These are phyloP conservation scores for Spodoptera litura DNA, from an alignment of 1,140 invertebrate genomes.

Conservation along the genomic window DNA sequence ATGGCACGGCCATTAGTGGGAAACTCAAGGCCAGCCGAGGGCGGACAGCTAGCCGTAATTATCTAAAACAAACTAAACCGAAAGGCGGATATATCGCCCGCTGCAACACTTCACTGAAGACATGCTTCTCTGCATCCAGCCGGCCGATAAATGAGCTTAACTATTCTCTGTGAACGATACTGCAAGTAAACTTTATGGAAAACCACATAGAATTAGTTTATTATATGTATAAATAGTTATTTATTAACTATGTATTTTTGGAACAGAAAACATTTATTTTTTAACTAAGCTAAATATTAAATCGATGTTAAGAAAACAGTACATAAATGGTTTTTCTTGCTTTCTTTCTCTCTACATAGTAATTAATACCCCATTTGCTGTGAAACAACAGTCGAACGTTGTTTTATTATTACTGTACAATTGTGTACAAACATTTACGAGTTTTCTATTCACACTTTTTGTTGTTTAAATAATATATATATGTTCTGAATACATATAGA, in stretches of 20 bases:
- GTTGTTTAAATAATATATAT: background rate
- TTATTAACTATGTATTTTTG: no score
- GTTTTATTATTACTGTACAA: conserved; percentile 1
- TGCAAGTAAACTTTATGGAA: no score
- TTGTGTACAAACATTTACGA: background rate
- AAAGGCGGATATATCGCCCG: conserved; percentile 54
- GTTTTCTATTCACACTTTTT: background rate
- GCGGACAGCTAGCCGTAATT: conserved; percentile 72
- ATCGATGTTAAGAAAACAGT: no score
- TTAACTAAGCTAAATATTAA: no score
- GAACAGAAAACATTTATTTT: no score
- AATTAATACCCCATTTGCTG: no score
- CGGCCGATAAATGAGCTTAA: conserved; percentile 18
- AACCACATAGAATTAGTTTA: background rate
- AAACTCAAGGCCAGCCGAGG: conserved; percentile 67
- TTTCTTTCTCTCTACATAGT: no score
- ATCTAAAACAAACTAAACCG: conserved; percentile 71
- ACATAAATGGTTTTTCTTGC: no score
- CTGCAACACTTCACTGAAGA: conserved; percentile 38
- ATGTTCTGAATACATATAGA: background rate
- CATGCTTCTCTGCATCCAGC: conserved; percentile 30
- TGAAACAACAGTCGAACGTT: no score
- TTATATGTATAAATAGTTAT: background rate
- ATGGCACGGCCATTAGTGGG: conserved; percentile 68
- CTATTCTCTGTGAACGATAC: background rate